A percentile compares a stretch with the other conserved stretches of the same genome.
These are phyloP conservation scores for Drosophila nasuta DNA, from an alignment of 1,140 invertebrate genomes.

Conservation along the genomic window DNA sequence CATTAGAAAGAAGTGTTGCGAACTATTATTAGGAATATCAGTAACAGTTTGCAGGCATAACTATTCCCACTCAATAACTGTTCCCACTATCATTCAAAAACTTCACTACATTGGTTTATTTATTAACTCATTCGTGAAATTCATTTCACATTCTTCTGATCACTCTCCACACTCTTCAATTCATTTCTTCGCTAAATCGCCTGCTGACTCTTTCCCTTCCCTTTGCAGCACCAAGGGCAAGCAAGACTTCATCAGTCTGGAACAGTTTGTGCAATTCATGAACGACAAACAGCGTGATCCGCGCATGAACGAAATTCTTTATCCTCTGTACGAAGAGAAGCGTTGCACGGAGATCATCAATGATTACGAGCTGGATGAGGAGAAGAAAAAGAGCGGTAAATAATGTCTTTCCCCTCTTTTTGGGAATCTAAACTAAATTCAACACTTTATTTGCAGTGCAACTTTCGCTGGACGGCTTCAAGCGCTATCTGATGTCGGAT, in stretches of 20 bases:
- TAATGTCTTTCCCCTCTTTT: slow-evolving; percentile 53
- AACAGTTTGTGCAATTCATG: slow-evolving; percentile 96
- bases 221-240: slow-evolving; percentile 93
- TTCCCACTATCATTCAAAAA: no score
- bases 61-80: no score
- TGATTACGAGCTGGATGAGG: slow-evolving; percentile 96
- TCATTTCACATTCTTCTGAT: neutral
- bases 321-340: slow-evolving; percentile 98
- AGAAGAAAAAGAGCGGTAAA: slow-evolving; percentile 91
- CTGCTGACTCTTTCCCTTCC: slow-evolving; percentile 1
- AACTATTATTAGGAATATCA: no score
- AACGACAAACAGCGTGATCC: slow-evolving; percentile 99
- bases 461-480: slow-evolving; percentile 97
- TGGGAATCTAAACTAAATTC: neutral
- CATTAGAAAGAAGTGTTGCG: no score
- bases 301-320: slow-evolving; percentile 99
- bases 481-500: slow-evolving; percentile 99
- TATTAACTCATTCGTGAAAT: no score
- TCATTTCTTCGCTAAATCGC: neutral
- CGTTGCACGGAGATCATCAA: slow-evolving; percentile 96
- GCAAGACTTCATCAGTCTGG: slow-evolving; percentile 93
- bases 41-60: no score
- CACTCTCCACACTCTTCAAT: neutral
- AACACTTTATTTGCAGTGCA: slow-evolving; percentile 84
- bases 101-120: no score